Evolutionary conservation across 2,797 vertebrate genomes (phyloP), one percentile per base, ranked within the genome.

Genomic region (Halcyon smyrnensis): DNA sequence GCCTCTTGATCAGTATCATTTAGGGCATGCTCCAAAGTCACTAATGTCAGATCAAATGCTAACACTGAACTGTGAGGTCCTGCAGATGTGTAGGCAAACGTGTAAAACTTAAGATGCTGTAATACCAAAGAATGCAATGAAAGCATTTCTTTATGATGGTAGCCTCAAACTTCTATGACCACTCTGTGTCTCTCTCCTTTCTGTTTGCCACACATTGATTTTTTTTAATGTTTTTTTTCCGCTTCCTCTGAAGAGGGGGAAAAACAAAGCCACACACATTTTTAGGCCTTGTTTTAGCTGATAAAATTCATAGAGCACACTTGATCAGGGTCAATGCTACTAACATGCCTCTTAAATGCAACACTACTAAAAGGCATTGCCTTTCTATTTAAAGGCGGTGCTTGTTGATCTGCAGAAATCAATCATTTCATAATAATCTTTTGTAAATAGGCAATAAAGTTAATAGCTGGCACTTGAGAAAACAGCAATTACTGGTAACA

Each of bases 161-260:
- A 74, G 43, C 65, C 36, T 87, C 69, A 50, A 84, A 56, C 25
- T 43, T 18, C 15, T 30, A 27, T 1, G 1, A 74, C 21, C 5
- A 18, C 24, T 48, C 56, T 74, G 9, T 45, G 2, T 36, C 13
- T 39, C 43, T 75, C 13, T 25, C 15, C n/a, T 80, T 75, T 48
- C 23, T 2, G 2, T 48, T 75, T 39, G 56, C 25, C 15, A 12
- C 34, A 18, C 3, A 5, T 1, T 12, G 9, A 10, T 46, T 2
- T 57, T 34, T 15, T 18, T 14, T 25, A 36, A 36, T 36, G n/a
- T 34, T 39, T 17, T 13, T n/a, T 10, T 12, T 12, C 37, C 37
- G 15, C 43, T 43, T 43, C 43, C 43, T 48, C 24, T 3, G 3
- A 20, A 56, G 43, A 43, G 41, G 15, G 32, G 17, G 27, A 4